Evolutionary conservation across 2,797 vertebrate species (phyloP), one percentile per base, ranked within the genome.

Genomic region (Taenioides sp.): DNA sequence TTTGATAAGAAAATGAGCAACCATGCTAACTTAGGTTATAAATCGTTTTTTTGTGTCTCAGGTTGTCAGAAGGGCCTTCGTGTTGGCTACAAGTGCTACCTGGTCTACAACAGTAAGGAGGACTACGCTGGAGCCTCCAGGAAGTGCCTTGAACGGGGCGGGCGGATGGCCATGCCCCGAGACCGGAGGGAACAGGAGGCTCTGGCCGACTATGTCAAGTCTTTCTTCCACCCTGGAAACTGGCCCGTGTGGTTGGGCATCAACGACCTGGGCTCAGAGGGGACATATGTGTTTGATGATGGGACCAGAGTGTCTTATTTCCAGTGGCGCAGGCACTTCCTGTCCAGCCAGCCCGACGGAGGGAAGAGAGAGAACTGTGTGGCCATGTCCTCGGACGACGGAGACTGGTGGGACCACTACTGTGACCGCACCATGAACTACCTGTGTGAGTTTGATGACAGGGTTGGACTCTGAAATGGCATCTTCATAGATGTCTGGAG

Each of bases 331-430:
- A 95, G 91, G 64, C 94, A 95, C 83, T 95, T 95, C 86, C 91
- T 96, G 80, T 96, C 95, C 71, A 93, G 94, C 72, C 95, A 98
- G 85, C 96, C 96, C 0, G 97, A 98, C 17, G 96, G 96, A 1
- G 95, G 95, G 11, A 80, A 80, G 72, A 90, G 91, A 0, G 96
- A 98, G 89, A 98, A 98, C 92, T 98, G 96, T 4, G 95, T 97
- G 80, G 93, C 95, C 2, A 94, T 97, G 92, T 94, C 96, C 9
- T 96, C 96, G 0, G 95, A 96, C 16, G 95, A 97, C 0, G 96
- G 96, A 2, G 95, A 96, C 78, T 98, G 96, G 96, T 98, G 96
- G 96, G 96, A 98, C 86, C 95, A 95, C 77, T 96, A 96, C 91
- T 98, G 96, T 58, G 93, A 95, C 60, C 91, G 95, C 61, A 93